phyloP scores from a whole-genome alignment of 2,888 invertebrate species.

The Ectobius pallidus region DNA sequence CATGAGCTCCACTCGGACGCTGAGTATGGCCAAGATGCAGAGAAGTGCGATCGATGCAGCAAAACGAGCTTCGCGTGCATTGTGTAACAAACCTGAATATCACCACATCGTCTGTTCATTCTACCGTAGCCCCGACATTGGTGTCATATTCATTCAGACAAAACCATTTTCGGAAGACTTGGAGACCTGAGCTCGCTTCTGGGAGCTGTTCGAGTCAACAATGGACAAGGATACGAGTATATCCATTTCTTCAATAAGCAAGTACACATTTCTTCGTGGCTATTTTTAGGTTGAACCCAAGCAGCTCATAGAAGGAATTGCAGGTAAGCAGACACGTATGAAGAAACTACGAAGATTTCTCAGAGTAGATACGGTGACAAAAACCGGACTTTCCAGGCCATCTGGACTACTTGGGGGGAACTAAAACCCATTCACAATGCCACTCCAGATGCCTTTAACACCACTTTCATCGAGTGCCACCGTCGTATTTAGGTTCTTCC shows the following conservation, averaged over 20 bases:
- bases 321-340: neutral
- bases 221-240: neutral
- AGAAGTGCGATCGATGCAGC: neutral
- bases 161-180: neutral
- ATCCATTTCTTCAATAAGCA: neutral
- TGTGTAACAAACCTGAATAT: neutral
- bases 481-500: neutral
- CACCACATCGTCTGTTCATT: neutral
- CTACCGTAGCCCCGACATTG: neutral
- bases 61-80: neutral
- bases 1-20: neutral
- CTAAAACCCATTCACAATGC: neutral
- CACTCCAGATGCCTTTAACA: neutral
- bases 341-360: slow-evolving; percentile 4
- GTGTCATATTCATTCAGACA: neutral
- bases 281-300: slow-evolving; percentile 4
- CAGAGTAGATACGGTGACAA: neutral
- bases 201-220: slow-evolving; percentile 19
- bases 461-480: neutral
- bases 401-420: neutral
- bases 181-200: neutral
- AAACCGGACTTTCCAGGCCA: slow-evolving; percentile 7
- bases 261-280: neutral
- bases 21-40: neutral
- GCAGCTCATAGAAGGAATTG: slow-evolving; percentile 6